These are phyloP conservation scores for Stenolophus ochropezus DNA, from an alignment of 2,888 invertebrate genomes.

Conservation along the genomic window DNA sequence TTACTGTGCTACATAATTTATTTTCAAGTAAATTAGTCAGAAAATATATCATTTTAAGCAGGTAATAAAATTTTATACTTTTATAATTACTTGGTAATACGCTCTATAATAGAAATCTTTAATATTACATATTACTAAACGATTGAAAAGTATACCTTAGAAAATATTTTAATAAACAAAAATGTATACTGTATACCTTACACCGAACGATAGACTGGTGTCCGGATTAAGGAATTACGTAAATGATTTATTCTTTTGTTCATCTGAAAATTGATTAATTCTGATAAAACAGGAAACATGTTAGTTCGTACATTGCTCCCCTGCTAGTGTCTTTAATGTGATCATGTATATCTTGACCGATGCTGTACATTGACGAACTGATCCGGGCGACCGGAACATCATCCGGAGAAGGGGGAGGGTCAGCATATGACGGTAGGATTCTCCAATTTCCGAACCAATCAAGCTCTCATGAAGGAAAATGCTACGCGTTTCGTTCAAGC, in stretches of 20 bases:
- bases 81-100: background rate
- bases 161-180: no score
- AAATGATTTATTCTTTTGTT: no score
- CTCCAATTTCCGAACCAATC: constrained; percentile 67
- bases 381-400: background rate
- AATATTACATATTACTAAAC: no score
- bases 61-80: background rate
- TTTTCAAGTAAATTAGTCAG: background rate
- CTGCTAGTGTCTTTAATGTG: background rate
- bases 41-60: background rate
- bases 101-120: no score
- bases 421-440: constrained; percentile 62
- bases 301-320: no score
- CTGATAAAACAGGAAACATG: no score
- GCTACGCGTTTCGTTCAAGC: background rate
- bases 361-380: background rate
- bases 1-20: background rate
- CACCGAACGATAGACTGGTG: no score
- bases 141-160: no score
- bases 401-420: background rate
- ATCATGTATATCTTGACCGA: background rate
- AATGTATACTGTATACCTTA: no score
- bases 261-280: no score
- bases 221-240: no score
- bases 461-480: constrained; percentile 60